phyloP scores from a whole-genome alignment of 2,888 invertebrate species.

The Atherix ibis region DNA sequence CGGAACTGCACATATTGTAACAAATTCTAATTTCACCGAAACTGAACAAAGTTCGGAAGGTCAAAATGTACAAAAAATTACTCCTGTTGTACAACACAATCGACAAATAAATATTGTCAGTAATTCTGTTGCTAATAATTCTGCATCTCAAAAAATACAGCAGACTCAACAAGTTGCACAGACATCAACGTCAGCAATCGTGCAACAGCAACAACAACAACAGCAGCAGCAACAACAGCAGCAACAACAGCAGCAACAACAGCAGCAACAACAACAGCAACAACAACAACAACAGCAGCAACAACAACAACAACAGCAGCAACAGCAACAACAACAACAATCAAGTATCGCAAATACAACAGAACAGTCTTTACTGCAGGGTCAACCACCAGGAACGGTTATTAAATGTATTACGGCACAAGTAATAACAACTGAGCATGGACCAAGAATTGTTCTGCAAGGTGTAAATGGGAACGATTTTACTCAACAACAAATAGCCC shows the following conservation, averaged over 20 bases:
- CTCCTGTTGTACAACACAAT: slow-evolving; percentile 3
- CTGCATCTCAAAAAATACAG: slow-evolving; percentile 9
- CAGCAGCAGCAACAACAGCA: slow-evolving; percentile 14
- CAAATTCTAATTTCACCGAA: slow-evolving; percentile 20
- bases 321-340: slow-evolving; percentile 16
- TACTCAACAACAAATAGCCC: slow-evolving; percentile 61
- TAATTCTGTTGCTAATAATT: slow-evolving; percentile 13
- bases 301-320: slow-evolving; percentile 13
- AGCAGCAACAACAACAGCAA: slow-evolving; percentile 14
- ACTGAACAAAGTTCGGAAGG: slow-evolving; percentile 10
- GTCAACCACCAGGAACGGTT: slow-evolving; percentile 71
- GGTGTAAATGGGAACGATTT: slow-evolving; percentile 71
- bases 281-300: slow-evolving; percentile 14
- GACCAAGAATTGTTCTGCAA: slow-evolving; percentile 72
- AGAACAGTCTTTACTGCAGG: slow-evolving; percentile 56
- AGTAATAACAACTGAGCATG: slow-evolving; percentile 69
- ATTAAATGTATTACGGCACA: slow-evolving; percentile 79
- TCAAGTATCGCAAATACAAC: slow-evolving; percentile 15
- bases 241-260: slow-evolving; percentile 15
- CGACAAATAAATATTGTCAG: slow-evolving; percentile 12
- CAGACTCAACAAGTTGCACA: slow-evolving; percentile 13
- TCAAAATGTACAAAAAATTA: slow-evolving; percentile 9
- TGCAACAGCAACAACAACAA: slow-evolving; percentile 12
- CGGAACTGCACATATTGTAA: slow-evolving; percentile 31
- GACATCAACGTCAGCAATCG: too few species aligned